Percentiles rank a stretch among this genome's conserved stretches.
Evolutionary conservation across 2,888 invertebrate species (phyloP).

Genomic region (Bhutanitis thaidina): DNA sequence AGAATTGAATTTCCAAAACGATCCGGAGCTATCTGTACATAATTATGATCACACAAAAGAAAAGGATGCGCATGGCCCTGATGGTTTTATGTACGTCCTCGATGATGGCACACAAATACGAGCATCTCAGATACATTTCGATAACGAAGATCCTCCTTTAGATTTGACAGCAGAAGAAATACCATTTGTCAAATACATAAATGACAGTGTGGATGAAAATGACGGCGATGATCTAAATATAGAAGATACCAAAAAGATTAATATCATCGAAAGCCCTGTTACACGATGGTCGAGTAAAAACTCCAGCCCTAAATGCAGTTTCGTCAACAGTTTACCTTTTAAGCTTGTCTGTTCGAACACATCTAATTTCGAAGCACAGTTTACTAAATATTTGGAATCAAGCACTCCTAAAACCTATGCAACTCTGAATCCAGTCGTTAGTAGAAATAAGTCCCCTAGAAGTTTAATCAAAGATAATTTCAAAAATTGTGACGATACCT

Average conservation of each 20-base stretch:
- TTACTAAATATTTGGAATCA: conserved; percentile 57
- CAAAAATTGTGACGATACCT: conserved; percentile 37
- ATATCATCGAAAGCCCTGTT: conserved; percentile 60
- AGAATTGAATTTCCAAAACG: conserved; percentile 40
- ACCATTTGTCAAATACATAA: conserved; percentile 59
- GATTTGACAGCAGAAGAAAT: conserved; percentile 61
- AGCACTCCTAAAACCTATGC: conserved; percentile 49
- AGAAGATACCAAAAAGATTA: conserved; percentile 46
- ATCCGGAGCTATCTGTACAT: conserved; percentile 30
- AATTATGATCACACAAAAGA: conserved; percentile 41
- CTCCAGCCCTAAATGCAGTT: conserved; percentile 53
- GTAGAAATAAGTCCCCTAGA: conserved; percentile 52
- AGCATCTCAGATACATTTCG: conserved; percentile 72
- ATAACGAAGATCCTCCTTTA: conserved; percentile 62
- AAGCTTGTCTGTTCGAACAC: conserved; percentile 61
- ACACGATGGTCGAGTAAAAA: conserved; percentile 41
- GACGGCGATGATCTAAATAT: conserved; percentile 30
- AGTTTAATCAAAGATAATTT: conserved; percentile 46
- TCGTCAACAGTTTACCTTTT: conserved; percentile 60
- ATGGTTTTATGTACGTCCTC: conserved; percentile 57
- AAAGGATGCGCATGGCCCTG: conserved; percentile 30
- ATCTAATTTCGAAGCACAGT: conserved; percentile 61
- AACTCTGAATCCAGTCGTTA: conserved; percentile 43
- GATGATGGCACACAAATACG: conserved; percentile 71
- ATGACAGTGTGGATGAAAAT: conserved; percentile 38